Evolutionary conservation across 2,797 vertebrate genomes (phyloP).

Genomic region (Tolypeutes matacus): DNA sequence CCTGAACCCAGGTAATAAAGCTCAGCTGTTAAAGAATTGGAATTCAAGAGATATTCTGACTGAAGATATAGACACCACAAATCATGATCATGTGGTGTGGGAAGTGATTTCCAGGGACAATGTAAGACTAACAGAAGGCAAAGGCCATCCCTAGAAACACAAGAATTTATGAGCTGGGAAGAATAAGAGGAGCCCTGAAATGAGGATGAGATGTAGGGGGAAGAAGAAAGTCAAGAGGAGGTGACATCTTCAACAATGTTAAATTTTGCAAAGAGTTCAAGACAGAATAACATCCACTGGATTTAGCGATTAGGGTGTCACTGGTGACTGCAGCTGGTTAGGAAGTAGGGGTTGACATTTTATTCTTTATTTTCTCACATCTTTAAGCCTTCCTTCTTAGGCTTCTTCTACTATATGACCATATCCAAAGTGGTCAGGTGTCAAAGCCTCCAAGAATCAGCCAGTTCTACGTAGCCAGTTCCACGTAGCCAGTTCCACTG

Average conservation of each 20-base stretch:
- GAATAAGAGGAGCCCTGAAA: background rate
- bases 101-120: background rate
- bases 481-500: no score
- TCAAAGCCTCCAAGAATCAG: background rate
- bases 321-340: no score
- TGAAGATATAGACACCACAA: background rate
- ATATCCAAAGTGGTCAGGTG: background rate
- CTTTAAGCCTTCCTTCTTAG: background rate
- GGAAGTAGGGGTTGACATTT: no score
- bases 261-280: constrained; percentile 7
- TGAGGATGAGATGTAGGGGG: background rate
- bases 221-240: background rate
- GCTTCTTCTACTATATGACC: background rate
- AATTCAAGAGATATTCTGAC: constrained; percentile 20
- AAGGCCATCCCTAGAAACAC: background rate
- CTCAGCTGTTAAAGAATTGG: background rate
- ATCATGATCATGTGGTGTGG: background rate
- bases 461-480: no score
- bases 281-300: background rate
- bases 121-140: background rate
- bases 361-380: background rate
- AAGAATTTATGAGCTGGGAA: background rate
- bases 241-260: background rate
- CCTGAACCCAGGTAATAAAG: background rate
- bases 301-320: background rate